phyloP scores from a whole-genome alignment of 2,797 vertebrate genomes.

The Paratrypauchen microcephalus region DNA sequence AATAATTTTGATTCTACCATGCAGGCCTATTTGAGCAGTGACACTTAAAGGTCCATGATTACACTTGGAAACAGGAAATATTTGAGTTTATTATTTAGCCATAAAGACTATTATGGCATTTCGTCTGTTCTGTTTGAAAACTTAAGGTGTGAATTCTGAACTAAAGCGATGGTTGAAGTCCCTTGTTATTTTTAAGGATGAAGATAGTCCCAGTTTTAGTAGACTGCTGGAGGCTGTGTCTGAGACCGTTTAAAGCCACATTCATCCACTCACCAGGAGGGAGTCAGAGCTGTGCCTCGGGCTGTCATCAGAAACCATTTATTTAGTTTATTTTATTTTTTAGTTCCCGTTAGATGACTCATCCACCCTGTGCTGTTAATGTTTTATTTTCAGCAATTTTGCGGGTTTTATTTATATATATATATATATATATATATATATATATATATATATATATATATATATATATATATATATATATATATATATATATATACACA shows the following conservation, averaged over 20 bases:
- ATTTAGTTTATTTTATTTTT: too few species aligned
- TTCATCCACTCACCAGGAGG: neutral
- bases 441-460: too few species aligned
- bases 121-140: neutral
- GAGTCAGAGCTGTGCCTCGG: constrained; percentile 3
- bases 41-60: neutral
- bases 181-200: neutral
- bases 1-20: neutral
- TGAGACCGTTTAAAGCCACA: constrained; percentile 5
- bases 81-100: neutral
- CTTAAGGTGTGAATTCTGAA: neutral
- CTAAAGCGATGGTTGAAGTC: neutral
- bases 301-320: neutral
- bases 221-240: constrained; percentile 2
- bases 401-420: too few species aligned
- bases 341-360: too few species aligned
- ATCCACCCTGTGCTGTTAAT: too few species aligned
- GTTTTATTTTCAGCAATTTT: too few species aligned
- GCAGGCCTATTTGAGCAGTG: neutral
- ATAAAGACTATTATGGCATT: neutral
- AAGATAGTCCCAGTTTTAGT: neutral
- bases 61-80: neutral
- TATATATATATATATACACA: too few species aligned
- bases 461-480: too few species aligned
- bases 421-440: too few species aligned